Base-by-base conservation (phyloP, 2,113 vertebrate species). In the Limanda limanda region DNA sequence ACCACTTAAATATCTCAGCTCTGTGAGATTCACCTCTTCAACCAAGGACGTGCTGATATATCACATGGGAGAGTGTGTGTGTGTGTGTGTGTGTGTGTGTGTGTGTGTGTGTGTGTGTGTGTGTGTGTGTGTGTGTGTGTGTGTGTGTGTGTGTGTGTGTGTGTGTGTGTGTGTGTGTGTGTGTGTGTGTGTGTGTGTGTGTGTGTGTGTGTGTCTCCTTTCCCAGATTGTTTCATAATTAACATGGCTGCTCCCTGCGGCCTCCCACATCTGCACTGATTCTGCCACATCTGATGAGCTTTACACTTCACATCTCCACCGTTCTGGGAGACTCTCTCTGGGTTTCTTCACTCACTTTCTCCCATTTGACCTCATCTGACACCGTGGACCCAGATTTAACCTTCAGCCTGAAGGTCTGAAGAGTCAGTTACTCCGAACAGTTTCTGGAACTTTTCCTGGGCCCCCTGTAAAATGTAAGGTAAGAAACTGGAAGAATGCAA, bases 201-300 rank as follows among this genome's bases (percentile, higher is more conserved):
- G 25, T 27, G 25, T 27, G 25, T 27, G 25, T 27, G n/a, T 3
- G 25, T 3, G 60, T n/a, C 21, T 18, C 18, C 31, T 57, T 60
- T 63, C 35, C 35, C 35, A 37, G 72, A 81, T 55, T 13, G 40
- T 81, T 91, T 86, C 61, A 89, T 89, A 91, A 86, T 90, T 81
- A 91, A 88, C 78, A 68, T 51, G 21, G 35, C 42, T 21, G 56
- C 45, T 62, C 23, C 85, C 68, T 7, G 80, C 3, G 60, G 79
- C 78, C 64, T 79, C 83, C 59, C 76, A 69, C 83, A 80, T 70
- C 57, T 86, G 85, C 68, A 62, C 86, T 81, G 40, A 85, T 79
- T 91, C 75, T 89, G 88, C 84, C 86, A 71, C 82, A 4, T 31
- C 71, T 20, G 52, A 87, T 88, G 71, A 88, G 25, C 70, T 58